Percentiles rank a stretch among this genome's conserved stretches.
Evolutionary conservation across 2,888 invertebrate genomes (phyloP).

Genomic region (Chymomyza procnemis): DNA sequence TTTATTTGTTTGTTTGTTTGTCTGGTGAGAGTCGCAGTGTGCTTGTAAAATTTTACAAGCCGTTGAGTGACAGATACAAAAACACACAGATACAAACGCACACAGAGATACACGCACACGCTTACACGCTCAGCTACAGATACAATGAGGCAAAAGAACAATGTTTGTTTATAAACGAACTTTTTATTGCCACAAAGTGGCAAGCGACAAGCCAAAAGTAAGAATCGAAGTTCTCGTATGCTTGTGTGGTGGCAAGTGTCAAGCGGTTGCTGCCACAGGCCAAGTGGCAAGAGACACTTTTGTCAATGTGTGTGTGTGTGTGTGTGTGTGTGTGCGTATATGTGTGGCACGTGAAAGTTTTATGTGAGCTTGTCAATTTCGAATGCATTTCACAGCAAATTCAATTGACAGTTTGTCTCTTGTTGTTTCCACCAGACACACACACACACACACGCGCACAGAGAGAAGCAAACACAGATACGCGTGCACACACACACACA

Average conservation of each 20-base stretch:
- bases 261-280: neutral
- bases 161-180: conserved; percentile 66
- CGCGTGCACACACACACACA: neutral
- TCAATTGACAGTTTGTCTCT: conserved; percentile 40
- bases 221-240: neutral
- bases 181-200: conserved; percentile 68
- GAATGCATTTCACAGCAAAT: conserved; percentile 43
- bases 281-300: neutral
- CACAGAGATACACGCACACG: neutral
- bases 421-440: conserved; percentile 30
- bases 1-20: neutral
- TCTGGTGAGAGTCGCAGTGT: conserved; percentile 11
- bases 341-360: conserved; percentile 33
- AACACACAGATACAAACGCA: neutral
- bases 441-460: neutral
- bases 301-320: neutral
- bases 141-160: conserved; percentile 34
- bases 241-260: conserved; percentile 10
- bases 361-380: conserved; percentile 17
- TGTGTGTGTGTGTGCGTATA: conserved; percentile 10
- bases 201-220: conserved; percentile 54
- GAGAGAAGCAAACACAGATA: conserved; percentile 2
- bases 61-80: conserved; percentile 51
- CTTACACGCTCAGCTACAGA: neutral
- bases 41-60: conserved; percentile 42